Percentiles rank a stretch among this genome's conserved stretches.
These are phyloP conservation scores for Lymantria dispar DNA, from an alignment of 2,888 invertebrate species.

Conservation along the genomic window DNA sequence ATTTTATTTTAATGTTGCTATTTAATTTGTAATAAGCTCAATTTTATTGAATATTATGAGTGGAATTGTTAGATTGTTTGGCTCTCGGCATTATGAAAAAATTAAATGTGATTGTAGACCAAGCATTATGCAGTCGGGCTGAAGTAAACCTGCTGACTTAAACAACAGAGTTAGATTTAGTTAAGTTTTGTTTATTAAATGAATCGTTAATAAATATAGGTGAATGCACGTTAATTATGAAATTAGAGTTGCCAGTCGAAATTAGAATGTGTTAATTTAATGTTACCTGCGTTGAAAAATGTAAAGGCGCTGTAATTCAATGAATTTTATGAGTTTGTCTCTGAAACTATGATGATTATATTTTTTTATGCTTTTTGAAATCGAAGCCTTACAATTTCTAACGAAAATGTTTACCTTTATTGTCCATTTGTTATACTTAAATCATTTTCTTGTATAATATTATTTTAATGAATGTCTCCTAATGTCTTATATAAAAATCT, in stretches of 20 bases:
- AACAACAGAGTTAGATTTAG: constrained; percentile 23
- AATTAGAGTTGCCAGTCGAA: constrained; percentile 24
- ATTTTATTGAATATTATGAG: too few relatives aligned
- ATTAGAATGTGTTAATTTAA: constrained; percentile 9
- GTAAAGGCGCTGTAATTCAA: neutral
- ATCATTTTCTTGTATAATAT: neutral
- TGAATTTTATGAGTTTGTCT: neutral
- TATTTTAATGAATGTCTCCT: neutral
- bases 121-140: neutral
- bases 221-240: constrained; percentile 18
- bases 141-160: neutral
- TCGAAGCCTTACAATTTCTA: too few relatives aligned
- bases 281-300: constrained; percentile 27
- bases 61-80: too few relatives aligned
- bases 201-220: neutral
- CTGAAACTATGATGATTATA: neutral
- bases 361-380: neutral
- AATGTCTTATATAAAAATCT: constrained; percentile 29
- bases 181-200: neutral
- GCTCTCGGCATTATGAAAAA: too few relatives aligned
- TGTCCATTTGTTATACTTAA: neutral
- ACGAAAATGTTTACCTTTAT: too few relatives aligned
- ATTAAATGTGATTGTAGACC: too few relatives aligned
- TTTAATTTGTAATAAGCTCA: too few relatives aligned
- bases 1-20: too few relatives aligned